These are phyloP conservation scores for Naso thynnoides DNA, from an alignment of 2,797 vertebrate genomes.

Conservation along the genomic window DNA sequence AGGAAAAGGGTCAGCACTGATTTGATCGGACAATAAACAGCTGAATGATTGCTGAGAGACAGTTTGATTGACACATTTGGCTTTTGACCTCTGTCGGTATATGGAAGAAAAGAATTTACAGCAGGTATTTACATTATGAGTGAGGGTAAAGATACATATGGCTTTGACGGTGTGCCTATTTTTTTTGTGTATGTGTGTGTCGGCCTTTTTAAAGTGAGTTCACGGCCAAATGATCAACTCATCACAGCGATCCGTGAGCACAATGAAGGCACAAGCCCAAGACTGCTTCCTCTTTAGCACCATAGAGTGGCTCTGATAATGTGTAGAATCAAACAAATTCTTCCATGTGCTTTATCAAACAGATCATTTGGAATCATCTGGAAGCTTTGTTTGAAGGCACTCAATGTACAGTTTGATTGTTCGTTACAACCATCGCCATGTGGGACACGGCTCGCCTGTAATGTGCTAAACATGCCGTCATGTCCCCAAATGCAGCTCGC, in stretches of 20 bases:
- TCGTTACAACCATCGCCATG: constrained; percentile 33
- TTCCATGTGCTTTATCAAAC: constrained; percentile 58
- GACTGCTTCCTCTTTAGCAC: constrained; percentile 74
- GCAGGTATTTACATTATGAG: constrained; percentile 9
- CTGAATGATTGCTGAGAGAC: constrained; percentile 34
- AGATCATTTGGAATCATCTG: constrained; percentile 64
- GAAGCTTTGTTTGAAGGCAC: constrained; percentile 81
- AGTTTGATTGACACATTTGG: constrained; percentile 29
- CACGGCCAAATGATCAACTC: constrained; percentile 44
- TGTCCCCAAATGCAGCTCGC: constrained; percentile 29
- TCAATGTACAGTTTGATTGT: constrained; percentile 69
- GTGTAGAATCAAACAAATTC: constrained; percentile 37
- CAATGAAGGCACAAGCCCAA: constrained; percentile 58
- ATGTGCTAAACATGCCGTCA: constrained; percentile 31
- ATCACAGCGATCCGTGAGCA: constrained; percentile 41
- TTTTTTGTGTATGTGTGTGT: constrained; percentile 39
- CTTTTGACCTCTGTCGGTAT: constrained; percentile 30
- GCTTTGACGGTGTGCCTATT: constrained; percentile 39
- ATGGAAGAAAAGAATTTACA: constrained; percentile 31
- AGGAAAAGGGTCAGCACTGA: constrained; percentile 32
- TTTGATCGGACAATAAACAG: constrained; percentile 46
- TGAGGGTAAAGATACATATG: constrained; percentile 28
- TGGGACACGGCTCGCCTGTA: constrained; percentile 13
- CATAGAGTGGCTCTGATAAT: constrained; percentile 54
- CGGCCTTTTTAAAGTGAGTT: constrained; percentile 20